Evolutionary conservation across 2,113 vertebrate species (phyloP).

Genomic region (Indicator maculatus): DNA sequence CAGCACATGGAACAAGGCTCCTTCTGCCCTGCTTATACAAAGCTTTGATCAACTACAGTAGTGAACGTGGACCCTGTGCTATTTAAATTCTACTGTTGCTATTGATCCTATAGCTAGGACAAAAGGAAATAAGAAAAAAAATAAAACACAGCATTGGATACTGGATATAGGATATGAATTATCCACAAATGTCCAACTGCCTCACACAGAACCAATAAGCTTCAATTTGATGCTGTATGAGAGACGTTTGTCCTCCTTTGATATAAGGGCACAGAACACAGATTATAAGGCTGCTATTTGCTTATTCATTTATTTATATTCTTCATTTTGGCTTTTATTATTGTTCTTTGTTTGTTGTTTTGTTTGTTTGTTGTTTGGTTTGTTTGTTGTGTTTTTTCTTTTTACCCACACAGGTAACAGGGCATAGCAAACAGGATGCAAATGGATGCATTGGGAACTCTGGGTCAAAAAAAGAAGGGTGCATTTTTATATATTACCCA

Average conservation of each 20-base stretch:
- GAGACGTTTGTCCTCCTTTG: not conserved
- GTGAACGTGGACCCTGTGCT: not conserved
- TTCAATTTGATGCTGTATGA: not conserved
- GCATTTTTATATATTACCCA: not conserved
- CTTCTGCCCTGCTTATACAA: not conserved
- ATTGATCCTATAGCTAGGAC: not conserved
- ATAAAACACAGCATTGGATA: not conserved
- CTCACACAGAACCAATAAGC: not conserved
- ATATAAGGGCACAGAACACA: not conserved
- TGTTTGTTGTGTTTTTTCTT: too few relatives aligned
- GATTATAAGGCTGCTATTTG: not conserved
- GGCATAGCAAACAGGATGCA: not conserved
- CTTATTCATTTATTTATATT: not conserved
- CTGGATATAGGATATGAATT: not conserved
- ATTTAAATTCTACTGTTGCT: not conserved
- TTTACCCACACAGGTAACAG: not conserved
- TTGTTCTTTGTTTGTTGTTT: not conserved
- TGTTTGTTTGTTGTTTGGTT: too few relatives aligned
- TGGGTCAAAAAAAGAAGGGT: not conserved
- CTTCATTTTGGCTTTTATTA: not conserved
- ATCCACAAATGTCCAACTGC: not conserved
- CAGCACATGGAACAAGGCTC: not conserved
- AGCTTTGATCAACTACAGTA: not conserved
- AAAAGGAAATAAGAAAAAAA: not conserved
- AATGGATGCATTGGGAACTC: not conserved